Evolutionary conservation across 2,797 vertebrate genomes (phyloP), one percentile per base, ranked within the genome.

Genomic region (Melanogrammus aeglefinus): DNA sequence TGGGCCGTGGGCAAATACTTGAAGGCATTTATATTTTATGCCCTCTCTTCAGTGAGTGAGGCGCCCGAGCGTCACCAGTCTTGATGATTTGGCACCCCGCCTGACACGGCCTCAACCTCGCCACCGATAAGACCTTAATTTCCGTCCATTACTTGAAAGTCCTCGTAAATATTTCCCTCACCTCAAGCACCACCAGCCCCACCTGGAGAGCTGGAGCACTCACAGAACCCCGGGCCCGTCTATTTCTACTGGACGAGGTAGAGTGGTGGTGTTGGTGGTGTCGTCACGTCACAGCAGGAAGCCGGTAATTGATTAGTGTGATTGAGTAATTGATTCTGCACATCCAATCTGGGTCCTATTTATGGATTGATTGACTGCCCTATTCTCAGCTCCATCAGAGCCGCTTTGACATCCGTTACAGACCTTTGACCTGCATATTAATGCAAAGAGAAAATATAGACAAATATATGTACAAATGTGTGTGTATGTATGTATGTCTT

Each of bases 21-120:
- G n/a, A 57, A 57, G 47, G 27, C 13, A 72, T 72, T 72, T 16
- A 35, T 72, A 72, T 72, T 72, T 69, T 4, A 69, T 69, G 63
- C 63, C 24, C 63, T 13, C 63, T 24, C 24, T 69, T 12, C 24
- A 6, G 63, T 27, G 63, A 27, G 63, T 27, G 6, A 21, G 33
- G 70, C 2, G 29, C 6, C 16, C 31, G 5, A 16, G 70, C 70
- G 1, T 72, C 31, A 35, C 13, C 7, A n/a, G 31, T 9, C 3
- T 35, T 72, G 33, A 72, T 33, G 70, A 72, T 33, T 72, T 72
- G 70, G 31, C 14, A 6, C 69, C 13, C 29, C 31, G 69, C 69
- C 27, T 16, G 12, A 6, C 13, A 2, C 10, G 70, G 27, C 31
- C 70, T 72, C 70, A 27, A 6, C 63, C 63, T 69, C 4, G n/a